Evolutionary conservation across 2,113 vertebrate species (phyloP), one percentile per base, ranked within the genome.

Genomic region (Hemibagrus wyckioides): DNA sequence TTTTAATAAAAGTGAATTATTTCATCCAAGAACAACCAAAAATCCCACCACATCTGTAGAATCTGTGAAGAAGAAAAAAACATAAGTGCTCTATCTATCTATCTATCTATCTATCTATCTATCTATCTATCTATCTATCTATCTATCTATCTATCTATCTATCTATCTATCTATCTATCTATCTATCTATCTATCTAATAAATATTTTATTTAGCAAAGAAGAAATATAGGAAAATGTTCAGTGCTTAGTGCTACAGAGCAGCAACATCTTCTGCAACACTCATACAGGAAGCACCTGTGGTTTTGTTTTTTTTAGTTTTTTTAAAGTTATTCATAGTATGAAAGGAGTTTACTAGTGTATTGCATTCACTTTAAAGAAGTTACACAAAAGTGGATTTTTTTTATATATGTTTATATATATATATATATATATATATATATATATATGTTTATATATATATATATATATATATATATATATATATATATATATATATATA

Each of bases 251-350:
- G 19, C 7, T 28, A 7, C 10, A 39, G 57, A 61, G 39, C 54
- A 79, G 36, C 17, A 65, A 23, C 21, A n/a, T 36, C 19, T 2
- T 39, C 17, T 36, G 19, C n/a, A 52, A 71, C 50, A n/a, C 17
- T 75, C 41, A 76, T 17, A 82, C 85, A 83, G 86, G 86, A 83
- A 87, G 59, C 80, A 82, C 56, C 80, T 86, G 76, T 39, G n/a
- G 9, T 50, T 39, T 65, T 57, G 25, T 54, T 54, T 36, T 61
- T 75, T 85, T 76, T 23, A 73, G 21, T 6, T 25, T 25, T n/a
- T n/a, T n/a, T n/a, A n/a, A n/a, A n/a, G 11, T 11, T 44, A 3
- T 9, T 28, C 17, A 50, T 48, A 48, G 44, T n/a, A n/a, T n/a
- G n/a, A n/a, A n/a, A n/a, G n/a, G n/a, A n/a, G n/a, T n/a, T n/a